phyloP scores from a whole-genome alignment of 2,888 invertebrate species.

The Junonia oenone region DNA sequence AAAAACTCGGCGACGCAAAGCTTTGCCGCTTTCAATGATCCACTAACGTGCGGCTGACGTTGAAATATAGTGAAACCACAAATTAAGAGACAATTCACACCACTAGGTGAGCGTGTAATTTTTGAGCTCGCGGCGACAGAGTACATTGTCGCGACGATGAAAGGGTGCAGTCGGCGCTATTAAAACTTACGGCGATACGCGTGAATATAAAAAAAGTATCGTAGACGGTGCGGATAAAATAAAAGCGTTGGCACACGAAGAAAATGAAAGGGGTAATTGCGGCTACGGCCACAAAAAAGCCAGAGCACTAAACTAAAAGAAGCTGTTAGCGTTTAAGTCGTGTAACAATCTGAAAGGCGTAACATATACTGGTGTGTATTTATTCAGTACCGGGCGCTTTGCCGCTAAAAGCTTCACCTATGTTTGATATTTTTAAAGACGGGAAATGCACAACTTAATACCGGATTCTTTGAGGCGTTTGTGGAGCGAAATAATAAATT shows the following conservation, averaged over 20 bases:
- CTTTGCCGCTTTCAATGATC: slow-evolving; percentile 57
- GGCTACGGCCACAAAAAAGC: slow-evolving; percentile 59
- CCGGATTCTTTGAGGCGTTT: slow-evolving; percentile 12
- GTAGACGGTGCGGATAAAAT: slow-evolving; percentile 57
- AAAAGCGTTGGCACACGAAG: slow-evolving; percentile 55
- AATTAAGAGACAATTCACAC: slow-evolving; percentile 56
- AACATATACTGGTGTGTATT: slow-evolving; percentile 39
- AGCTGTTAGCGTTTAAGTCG: slow-evolving; percentile 54
- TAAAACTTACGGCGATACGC: slow-evolving; percentile 54
- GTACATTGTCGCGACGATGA: slow-evolving; percentile 40
- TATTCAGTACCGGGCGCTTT: slow-evolving; percentile 35
- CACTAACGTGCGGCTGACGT: slow-evolving; percentile 40
- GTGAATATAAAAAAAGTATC: slow-evolving; percentile 49
- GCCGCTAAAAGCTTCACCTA: slow-evolving; percentile 30
- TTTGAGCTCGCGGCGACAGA: slow-evolving; percentile 39
- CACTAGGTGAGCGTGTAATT: slow-evolving; percentile 44
- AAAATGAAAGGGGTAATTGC: slow-evolving; percentile 66
- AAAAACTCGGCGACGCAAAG: slow-evolving; percentile 47
- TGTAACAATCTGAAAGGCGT: slow-evolving; percentile 47
- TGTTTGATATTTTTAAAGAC: slow-evolving; percentile 29
- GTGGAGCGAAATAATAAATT: slow-evolving; percentile 7
- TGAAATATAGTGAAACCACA: slow-evolving; percentile 45
- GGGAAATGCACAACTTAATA: slow-evolving; percentile 22
- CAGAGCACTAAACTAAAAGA: slow-evolving; percentile 59
- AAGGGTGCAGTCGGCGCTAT: slow-evolving; percentile 54